Conservation (phyloP, 1,140 invertebrate genomes). For the Drosophila ambigua region DNA sequence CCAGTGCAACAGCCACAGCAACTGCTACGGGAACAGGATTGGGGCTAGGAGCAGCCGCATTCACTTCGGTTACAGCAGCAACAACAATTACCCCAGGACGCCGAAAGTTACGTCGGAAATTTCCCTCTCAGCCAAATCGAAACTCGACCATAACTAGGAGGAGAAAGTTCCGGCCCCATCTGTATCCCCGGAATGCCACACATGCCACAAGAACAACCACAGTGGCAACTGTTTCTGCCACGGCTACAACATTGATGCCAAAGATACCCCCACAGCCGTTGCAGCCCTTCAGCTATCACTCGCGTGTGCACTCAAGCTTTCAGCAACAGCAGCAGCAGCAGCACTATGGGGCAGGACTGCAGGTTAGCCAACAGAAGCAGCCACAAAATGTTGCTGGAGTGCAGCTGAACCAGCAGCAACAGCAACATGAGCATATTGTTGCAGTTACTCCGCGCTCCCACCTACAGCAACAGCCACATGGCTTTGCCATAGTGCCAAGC, state of each 20-base stretch:
- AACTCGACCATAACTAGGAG: conserved; percentile 54
- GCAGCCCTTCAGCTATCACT: conserved; percentile 62
- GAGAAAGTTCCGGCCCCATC: conserved; percentile 56
- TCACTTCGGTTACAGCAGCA: conserved; percentile 32
- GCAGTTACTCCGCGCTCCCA: conserved; percentile 59
- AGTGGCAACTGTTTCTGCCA: conserved; percentile 52
- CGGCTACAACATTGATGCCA: conserved; percentile 63
- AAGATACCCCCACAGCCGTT: conserved; percentile 56
- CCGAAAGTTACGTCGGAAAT: conserved; percentile 70
- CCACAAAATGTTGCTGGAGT: conserved; percentile 47
- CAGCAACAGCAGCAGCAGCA: conserved; percentile 67
- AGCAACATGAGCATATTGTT: conserved; percentile 61
- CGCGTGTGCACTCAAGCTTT: conserved; percentile 46
- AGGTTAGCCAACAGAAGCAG: conserved; percentile 39
- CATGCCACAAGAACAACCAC: conserved; percentile 72
- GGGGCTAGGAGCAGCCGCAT: conserved; percentile 27
- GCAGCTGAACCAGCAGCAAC: conserved; percentile 45
- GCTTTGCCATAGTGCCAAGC: conserved; percentile 44
- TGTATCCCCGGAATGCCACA: conserved; percentile 63
- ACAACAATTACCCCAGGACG: conserved; percentile 50
- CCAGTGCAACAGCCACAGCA: conserved; percentile 43
- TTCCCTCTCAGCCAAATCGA: conserved; percentile 29
- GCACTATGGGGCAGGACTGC: conserved; percentile 39
- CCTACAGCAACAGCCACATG: conserved; percentile 47
- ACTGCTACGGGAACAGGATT: conserved; percentile 21